A percentile compares a stretch with the other conserved stretches of the same genome.
phyloP scores from a whole-genome alignment of 2,888 invertebrate genomes.

The Chelonus formosanus region DNA sequence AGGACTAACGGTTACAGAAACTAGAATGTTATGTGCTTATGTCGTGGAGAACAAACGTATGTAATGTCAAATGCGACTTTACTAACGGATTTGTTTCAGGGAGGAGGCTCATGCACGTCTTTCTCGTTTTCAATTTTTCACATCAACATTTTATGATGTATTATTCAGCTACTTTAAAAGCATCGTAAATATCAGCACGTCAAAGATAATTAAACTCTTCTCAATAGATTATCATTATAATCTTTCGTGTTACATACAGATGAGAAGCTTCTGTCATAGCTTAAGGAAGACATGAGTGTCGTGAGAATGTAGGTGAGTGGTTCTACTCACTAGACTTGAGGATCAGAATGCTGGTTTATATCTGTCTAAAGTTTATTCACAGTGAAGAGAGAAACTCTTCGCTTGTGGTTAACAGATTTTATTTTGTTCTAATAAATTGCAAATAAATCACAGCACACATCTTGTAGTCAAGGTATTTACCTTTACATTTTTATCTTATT shows the following conservation, averaged over 20 bases:
- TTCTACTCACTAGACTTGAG: conserved; percentile 32
- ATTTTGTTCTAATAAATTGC: not conserved
- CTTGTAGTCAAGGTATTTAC: no score
- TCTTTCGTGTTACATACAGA: conserved; percentile 4
- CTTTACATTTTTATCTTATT: no score
- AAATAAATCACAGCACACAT: no score
- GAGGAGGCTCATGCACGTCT: conserved; percentile 28
- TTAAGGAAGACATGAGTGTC: conserved; percentile 37
- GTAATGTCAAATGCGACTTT: conserved; percentile 19
- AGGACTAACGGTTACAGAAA: conserved; percentile 32
- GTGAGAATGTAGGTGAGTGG: conserved; percentile 59
- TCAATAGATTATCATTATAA: not conserved
- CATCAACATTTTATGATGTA: not conserved
- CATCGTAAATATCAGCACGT: not conserved
- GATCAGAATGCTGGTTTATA: conserved; percentile 19
- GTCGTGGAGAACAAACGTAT: conserved; percentile 29
- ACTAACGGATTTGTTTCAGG: conserved; percentile 29
- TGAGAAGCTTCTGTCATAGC: conserved; percentile 5
- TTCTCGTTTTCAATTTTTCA: not conserved
- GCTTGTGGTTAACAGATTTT: not conserved
- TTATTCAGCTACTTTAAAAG: not conserved
- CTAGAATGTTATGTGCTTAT: conserved; percentile 27
- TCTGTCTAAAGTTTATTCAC: not conserved
- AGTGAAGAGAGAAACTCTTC: not conserved
- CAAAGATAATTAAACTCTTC: not conserved